Conservation (phyloP, 92 coral and sea anemone species). For the Galaxea fascicularis region DNA sequence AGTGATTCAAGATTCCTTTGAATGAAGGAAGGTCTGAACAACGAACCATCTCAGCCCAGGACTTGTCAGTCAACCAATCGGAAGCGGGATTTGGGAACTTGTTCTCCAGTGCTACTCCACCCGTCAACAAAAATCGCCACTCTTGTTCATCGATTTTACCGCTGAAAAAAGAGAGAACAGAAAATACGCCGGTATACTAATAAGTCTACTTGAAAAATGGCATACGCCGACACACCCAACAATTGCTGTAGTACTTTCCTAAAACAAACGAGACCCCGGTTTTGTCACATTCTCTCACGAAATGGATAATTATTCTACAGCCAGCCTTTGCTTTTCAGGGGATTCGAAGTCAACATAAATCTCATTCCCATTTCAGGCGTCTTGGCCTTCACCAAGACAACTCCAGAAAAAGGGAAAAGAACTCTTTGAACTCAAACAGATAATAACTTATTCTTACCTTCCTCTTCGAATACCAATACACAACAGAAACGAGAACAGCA, state of each 20-base stretch:
- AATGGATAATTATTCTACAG: not conserved
- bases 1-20: constrained; percentile 84
- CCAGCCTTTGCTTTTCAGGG: too few relatives aligned
- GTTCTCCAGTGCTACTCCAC: constrained; percentile 97
- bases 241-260: too few relatives aligned
- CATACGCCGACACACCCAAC: too few relatives aligned
- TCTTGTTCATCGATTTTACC: constrained; percentile 94
- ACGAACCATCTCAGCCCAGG: constrained; percentile 98
- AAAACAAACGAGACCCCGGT: too few relatives aligned
- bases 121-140: constrained; percentile 96
- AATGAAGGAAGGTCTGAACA: constrained; percentile 87
- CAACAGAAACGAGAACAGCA: constrained; percentile 88
- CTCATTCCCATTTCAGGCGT: too few relatives aligned
- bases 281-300: too few relatives aligned
- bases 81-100: constrained; percentile 93
- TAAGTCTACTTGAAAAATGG: too few relatives aligned
- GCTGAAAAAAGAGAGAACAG: constrained; percentile 34
- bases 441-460: constrained; percentile 67
- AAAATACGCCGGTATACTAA: too few relatives aligned
- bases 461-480: constrained; percentile 92
- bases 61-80: constrained; percentile 96
- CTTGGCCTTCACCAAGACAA: too few relatives aligned
- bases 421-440: not conserved
- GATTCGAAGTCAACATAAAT: too few relatives aligned
- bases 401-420: too few relatives aligned